These are phyloP conservation scores for Homalodisca vitripennis DNA, from an alignment of 1,140 invertebrate species.

Conservation along the genomic window DNA sequence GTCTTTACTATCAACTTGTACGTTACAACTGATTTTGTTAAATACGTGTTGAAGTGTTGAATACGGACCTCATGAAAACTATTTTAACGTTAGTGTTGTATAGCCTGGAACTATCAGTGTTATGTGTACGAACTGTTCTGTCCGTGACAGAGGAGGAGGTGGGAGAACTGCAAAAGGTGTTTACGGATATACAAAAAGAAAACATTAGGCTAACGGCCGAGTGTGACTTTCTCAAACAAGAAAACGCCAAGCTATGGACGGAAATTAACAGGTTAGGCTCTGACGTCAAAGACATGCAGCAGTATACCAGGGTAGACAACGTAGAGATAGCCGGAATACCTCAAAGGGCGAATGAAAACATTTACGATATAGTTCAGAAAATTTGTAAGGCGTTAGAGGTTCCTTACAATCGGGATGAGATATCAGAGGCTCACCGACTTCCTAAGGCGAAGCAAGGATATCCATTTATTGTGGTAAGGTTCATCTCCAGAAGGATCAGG, in stretches of 20 bases:
- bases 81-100: too few relatives aligned
- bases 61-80: too few relatives aligned
- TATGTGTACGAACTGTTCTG: too few relatives aligned
- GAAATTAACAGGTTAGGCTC: neutral
- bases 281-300: neutral
- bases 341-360: neutral
- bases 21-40: too few relatives aligned
- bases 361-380: neutral
- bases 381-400: neutral
- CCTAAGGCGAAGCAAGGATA: neutral
- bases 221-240: neutral
- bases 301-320: constrained; percentile 3
- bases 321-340: neutral
- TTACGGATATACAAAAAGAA: neutral
- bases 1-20: too few relatives aligned
- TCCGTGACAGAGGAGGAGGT: neutral
- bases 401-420: neutral
- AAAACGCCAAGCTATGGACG: neutral
- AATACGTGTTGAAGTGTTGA: too few relatives aligned
- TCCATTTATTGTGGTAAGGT: neutral
- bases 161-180: neutral
- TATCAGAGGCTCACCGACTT: neutral
- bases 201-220: neutral
- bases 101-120: too few relatives aligned
- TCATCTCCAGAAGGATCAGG: neutral